Evolutionary conservation across 2,888 invertebrate species (phyloP).

Genomic region (Tipula vernalis): DNA sequence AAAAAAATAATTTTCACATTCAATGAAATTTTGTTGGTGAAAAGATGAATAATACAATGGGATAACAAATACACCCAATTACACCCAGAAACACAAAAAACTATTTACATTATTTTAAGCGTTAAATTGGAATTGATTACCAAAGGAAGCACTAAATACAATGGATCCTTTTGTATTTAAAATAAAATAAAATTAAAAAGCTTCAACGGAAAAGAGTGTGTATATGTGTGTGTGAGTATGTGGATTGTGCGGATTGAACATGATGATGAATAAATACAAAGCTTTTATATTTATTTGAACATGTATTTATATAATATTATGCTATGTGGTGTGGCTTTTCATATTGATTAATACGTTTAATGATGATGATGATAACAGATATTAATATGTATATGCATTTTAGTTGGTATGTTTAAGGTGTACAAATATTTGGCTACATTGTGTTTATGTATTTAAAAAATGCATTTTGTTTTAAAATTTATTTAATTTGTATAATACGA

Average conservation of each 20-base stretch:
- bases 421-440: neutral
- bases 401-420: neutral
- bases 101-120: neutral
- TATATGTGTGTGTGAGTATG: neutral
- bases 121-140: conserved; percentile 4
- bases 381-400: neutral
- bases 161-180: neutral
- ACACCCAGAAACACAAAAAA: neutral
- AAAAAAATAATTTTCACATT: neutral
- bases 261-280: neutral
- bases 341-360: neutral
- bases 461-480: too few species aligned
- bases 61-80: neutral
- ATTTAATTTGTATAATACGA: too few species aligned
- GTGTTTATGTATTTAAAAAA: too few species aligned
- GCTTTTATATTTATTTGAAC: neutral
- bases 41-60: neutral
- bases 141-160: neutral
- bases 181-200: neutral
- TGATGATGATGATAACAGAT: neutral
- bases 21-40: neutral
- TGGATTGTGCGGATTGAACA: neutral
- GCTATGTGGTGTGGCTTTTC: neutral
- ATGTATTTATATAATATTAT: neutral
- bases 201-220: neutral